phyloP scores from a whole-genome alignment of 2,797 vertebrate species.

The Gymnopithys bicolor region DNA sequence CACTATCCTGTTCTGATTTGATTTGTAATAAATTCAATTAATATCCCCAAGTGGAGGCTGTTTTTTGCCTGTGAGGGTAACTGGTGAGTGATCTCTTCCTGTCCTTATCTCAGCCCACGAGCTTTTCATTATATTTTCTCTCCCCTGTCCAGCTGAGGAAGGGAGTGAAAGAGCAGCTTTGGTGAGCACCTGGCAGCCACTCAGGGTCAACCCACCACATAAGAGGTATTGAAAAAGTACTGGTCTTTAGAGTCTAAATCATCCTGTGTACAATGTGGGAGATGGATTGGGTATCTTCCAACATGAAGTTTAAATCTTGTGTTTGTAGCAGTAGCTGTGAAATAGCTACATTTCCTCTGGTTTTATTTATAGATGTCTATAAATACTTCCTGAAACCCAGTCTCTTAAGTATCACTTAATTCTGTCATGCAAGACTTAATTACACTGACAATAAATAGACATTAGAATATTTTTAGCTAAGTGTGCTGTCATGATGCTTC shows the following conservation, averaged over 20 bases:
- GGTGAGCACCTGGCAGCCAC: not conserved
- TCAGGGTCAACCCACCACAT: not conserved
- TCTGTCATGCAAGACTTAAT: constrained; percentile 61
- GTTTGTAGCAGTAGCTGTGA: not conserved
- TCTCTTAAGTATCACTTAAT: constrained; percentile 55
- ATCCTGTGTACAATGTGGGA: not conserved
- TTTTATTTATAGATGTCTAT: constrained; percentile 50
- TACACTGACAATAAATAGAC: constrained; percentile 63
- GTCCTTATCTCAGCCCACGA: not conserved
- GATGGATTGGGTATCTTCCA: not conserved
- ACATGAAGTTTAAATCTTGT: not conserved
- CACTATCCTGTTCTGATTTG: not conserved
- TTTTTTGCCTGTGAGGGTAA: fast-evolving
- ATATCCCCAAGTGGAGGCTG: not conserved
- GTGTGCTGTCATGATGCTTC: constrained; percentile 35
- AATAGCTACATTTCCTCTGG: not conserved
- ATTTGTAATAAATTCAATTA: not conserved
- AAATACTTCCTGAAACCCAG: constrained; percentile 46
- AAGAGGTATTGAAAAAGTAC: not conserved
- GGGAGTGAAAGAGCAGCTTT: not conserved
- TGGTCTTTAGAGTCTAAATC: not conserved
- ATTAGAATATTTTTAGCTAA: constrained; percentile 58
- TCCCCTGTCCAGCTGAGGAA: not conserved
- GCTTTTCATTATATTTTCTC: not conserved
- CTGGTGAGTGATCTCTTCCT: not conserved